Percentiles rank a stretch among this genome's conserved stretches.
These are phyloP conservation scores for Pristionchus maxplancki DNA, from an alignment of 2,888 invertebrate species.

Conservation along the genomic window DNA sequence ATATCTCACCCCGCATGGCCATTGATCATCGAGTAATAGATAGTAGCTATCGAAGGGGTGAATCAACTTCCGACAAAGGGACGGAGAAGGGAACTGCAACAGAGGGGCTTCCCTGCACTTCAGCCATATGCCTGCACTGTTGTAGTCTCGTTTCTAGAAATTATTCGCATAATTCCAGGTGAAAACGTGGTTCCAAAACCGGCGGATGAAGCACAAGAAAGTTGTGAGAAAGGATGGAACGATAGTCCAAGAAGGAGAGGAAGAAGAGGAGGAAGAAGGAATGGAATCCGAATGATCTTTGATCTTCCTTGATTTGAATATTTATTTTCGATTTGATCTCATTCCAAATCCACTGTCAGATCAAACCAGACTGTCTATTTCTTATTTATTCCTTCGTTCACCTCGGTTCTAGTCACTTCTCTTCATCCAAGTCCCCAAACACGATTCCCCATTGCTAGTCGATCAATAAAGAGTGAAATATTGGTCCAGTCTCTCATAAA, in stretches of 20 bases:
- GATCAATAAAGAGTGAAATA: conserved; percentile 18
- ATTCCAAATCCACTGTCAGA: conserved; percentile 15
- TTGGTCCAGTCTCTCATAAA: not conserved
- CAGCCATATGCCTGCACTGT: not conserved
- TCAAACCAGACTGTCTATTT: not conserved
- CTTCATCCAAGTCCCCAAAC: not conserved
- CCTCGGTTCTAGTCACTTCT: conserved; percentile 22
- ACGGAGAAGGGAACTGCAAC: not conserved
- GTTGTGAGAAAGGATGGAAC: conserved; percentile 84
- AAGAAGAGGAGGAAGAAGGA: conserved; percentile 33
- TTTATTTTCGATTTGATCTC: not conserved
- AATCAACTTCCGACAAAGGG: not conserved
- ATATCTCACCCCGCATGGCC: conserved; percentile 7
- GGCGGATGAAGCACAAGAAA: conserved; percentile 96
- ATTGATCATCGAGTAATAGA: not conserved
- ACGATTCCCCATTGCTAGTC: not conserved
- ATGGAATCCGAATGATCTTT: conserved; percentile 49
- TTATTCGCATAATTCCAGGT: conserved; percentile 83
- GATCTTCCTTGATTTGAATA: not conserved
- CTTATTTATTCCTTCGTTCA: not conserved
- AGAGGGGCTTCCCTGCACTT: not conserved
- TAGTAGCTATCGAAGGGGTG: conserved; percentile 9
- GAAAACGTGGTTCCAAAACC: conserved; percentile 98
- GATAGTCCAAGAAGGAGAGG: not conserved
- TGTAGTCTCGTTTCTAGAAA: too few species aligned